Evolutionary conservation across 2,113 vertebrate species (phyloP).

Genomic region (Cricetomys ansorgei): DNA sequence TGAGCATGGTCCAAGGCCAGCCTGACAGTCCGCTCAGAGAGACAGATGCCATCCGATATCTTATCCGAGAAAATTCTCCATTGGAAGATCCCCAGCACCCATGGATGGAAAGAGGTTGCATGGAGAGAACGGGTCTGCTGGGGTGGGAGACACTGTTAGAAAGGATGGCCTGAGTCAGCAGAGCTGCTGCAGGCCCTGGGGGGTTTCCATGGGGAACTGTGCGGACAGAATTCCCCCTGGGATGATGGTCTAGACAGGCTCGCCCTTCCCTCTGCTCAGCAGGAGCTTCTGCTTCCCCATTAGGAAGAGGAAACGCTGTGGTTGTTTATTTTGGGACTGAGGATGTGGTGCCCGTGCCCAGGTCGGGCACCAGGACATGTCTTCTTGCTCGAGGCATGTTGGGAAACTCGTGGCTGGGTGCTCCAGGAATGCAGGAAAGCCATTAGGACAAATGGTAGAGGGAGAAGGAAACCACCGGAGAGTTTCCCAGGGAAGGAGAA

Average conservation of each 20-base stretch:
- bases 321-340: constrained; percentile 72
- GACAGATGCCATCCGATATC: background rate
- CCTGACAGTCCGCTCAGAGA: background rate
- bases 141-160: constrained; percentile 39
- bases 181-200: constrained; percentile 78
- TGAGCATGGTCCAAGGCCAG: background rate
- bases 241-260: constrained; percentile 89
- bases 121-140: background rate
- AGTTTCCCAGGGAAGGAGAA: background rate
- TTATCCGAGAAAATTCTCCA: background rate
- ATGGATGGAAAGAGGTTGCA: background rate
- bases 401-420: background rate
- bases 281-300: constrained; percentile 87
- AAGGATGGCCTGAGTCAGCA: constrained; percentile 84
- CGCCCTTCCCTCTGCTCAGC: constrained; percentile 79
- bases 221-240: constrained; percentile 87
- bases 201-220: constrained; percentile 86
- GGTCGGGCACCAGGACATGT: background rate
- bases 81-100: background rate
- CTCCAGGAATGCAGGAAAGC: background rate
- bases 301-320: constrained; percentile 82
- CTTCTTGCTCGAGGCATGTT: background rate
- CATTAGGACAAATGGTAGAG: background rate
- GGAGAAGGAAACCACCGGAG: background rate
- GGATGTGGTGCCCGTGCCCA: constrained; percentile 77